Conservation (phyloP, 2,888 invertebrate species). For the Bruchidius siliquastri region DNA sequence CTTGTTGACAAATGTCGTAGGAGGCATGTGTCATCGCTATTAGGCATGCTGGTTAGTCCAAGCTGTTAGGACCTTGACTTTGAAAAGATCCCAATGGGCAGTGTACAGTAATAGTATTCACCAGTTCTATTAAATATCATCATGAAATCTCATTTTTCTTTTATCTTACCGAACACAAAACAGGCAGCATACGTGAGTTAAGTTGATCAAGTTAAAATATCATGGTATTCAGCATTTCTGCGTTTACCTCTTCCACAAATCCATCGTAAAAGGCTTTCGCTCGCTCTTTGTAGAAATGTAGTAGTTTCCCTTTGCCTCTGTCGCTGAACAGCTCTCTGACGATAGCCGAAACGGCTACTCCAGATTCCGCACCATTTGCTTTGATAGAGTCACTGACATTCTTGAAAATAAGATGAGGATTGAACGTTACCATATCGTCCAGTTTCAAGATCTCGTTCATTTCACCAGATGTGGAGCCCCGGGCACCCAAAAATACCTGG, state of each 20-base stretch:
- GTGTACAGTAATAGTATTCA: too few relatives aligned
- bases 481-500: conserved; percentile 71
- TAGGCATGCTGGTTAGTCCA: too few relatives aligned
- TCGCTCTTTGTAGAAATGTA: conserved; percentile 84
- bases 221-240: too few relatives aligned
- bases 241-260: conserved; percentile 70
- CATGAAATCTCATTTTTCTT: too few relatives aligned
- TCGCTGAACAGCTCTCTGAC: conserved; percentile 81
- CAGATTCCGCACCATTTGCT: conserved; percentile 60
- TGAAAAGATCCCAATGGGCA: too few relatives aligned
- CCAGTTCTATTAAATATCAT: too few relatives aligned
- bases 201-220: too few relatives aligned
- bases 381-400: conserved; percentile 79
- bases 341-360: conserved; percentile 75
- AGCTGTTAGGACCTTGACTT: too few relatives aligned
- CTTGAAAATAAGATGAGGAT: conserved; percentile 81
- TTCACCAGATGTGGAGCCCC: conserved; percentile 82
- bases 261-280: conserved; percentile 84
- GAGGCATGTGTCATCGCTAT: too few relatives aligned
- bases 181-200: too few relatives aligned
- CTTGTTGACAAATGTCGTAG: too few relatives aligned
- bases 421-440: conserved; percentile 86
- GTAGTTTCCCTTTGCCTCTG: conserved; percentile 69
- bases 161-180: too few relatives aligned
- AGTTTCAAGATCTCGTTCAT: conserved; percentile 82